Percentiles rank a stretch among this genome's conserved stretches.
phyloP scores from a whole-genome alignment of 37 sponge, comb jelly and placozoan species.

The Chondrilla cf. caribensis region DNA sequence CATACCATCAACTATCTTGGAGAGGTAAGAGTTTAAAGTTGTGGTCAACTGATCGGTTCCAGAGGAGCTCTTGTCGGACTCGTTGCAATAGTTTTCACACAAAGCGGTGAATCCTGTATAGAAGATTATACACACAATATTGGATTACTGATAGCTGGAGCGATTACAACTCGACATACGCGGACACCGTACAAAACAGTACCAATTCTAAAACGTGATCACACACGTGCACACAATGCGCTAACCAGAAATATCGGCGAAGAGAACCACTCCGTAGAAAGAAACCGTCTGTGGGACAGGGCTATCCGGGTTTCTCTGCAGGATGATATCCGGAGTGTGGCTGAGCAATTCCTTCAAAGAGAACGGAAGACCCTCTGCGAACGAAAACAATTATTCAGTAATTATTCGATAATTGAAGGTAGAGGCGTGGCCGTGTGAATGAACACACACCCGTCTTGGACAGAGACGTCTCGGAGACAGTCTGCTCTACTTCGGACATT shows the following conservation, averaged over 20 bases:
- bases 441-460: no score
- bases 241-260: constrained; percentile 76
- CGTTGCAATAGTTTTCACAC: constrained; percentile 84
- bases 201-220: no score
- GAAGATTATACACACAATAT: neutral
- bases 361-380: neutral
- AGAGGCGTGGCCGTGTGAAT: no score
- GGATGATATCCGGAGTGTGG: constrained; percentile 64
- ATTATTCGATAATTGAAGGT: no score
- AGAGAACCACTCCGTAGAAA: constrained; percentile 67
- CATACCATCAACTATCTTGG: constrained; percentile 77
- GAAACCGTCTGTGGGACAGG: constrained; percentile 53
- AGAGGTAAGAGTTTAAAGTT: constrained; percentile 81
- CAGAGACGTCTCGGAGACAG: no score
- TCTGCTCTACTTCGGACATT: no score
- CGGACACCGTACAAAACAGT: neutral
- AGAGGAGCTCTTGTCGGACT: constrained; percentile 32
- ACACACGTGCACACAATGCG: neutral
- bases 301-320: constrained; percentile 23
- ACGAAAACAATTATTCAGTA: no score
- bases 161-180: no score
- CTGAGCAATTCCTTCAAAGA: constrained; percentile 59
- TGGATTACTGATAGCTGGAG: no score
- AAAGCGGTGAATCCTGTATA: constrained; percentile 87
- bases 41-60: constrained; percentile 83